Evolutionary conservation across 2,888 invertebrate species (phyloP).

Genomic region (Clusia tigrina): DNA sequence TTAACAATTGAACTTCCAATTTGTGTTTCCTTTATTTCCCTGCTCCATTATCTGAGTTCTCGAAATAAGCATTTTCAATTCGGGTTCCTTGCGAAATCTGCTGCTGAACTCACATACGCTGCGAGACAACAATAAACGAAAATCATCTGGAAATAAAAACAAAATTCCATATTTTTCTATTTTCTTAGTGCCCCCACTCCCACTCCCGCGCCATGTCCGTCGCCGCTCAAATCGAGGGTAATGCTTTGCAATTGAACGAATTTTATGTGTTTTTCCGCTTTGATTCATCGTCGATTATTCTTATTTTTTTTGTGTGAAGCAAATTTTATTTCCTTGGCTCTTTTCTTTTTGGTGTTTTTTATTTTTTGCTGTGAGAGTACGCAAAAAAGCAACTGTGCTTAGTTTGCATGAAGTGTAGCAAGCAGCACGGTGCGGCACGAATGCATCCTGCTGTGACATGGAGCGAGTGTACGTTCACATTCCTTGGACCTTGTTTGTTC

Average conservation of each 20-base stretch:
- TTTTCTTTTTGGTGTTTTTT: background rate
- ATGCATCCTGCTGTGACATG: background rate
- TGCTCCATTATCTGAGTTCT: too few species aligned
- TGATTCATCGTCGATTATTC: background rate
- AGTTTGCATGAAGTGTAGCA: too few species aligned
- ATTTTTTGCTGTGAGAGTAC: background rate
- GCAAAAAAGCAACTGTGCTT: background rate
- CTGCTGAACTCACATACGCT: too few species aligned
- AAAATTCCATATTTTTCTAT: constrained; percentile 4
- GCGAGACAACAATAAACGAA: too few species aligned
- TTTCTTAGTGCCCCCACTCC: background rate
- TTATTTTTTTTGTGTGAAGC: background rate
- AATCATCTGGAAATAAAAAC: constrained; percentile 16
- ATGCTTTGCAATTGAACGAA: background rate
- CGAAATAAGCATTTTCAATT: too few species aligned
- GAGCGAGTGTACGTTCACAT: background rate
- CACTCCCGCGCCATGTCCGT: too few species aligned
- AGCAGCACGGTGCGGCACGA: too few species aligned
- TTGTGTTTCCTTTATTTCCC: too few species aligned
- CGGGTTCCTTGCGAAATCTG: too few species aligned
- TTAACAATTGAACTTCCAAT: too few species aligned
- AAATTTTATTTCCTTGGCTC: background rate
- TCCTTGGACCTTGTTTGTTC: background rate
- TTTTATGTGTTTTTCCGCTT: background rate
- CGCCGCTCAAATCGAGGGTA: background rate